Base-by-base conservation (phyloP, 1,140 invertebrate genomes). In the Heliconius hermathena region DNA sequence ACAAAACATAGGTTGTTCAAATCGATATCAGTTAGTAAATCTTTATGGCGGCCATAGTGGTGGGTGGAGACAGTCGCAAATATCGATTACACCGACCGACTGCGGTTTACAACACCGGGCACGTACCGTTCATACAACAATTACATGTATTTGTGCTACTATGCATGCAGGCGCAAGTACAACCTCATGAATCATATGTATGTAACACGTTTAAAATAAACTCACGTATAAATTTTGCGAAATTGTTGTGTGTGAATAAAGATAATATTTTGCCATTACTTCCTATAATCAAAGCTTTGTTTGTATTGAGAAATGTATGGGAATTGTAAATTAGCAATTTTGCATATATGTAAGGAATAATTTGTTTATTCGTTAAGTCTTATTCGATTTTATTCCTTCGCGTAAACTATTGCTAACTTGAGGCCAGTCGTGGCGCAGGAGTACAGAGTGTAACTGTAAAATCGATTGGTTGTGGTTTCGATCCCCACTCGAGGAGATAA, bases 21-120 rank as follows among this genome's bases (percentile, higher is more conserved):
- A 60, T 75, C 66, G 73, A 71, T 82, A 80, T 60, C 41, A 57
- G 46, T 72, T 72, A 41, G 36, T 72, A 72, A 72, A 72, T 72
- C 71, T 72, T 72, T 72, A 72, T 72, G 52, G n/a, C 71, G 76
- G 49, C 74, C 71, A 26, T 76, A 73, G 38, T 74, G 73, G 71
- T 77, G 22, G 71, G 78, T 80, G 84, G 84, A 84, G 86, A 87
- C 85, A 86, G 88, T 88, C 88, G 87, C 87, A 80, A 91, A 89
- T 83, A 83, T 82, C 81, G 81, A 80, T 82, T 82, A 77, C 76
- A 38, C 76, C 72, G 82, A 77, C 75, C 41, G 71, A 29, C 73
- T 74, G 76, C 75, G 54, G 76, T 78, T 86, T 83, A 78, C 77
- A 77, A 86, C 75, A 11, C 83, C 20, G 20, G 33, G 77, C 83